phyloP scores from a whole-genome alignment of 2,113 vertebrate genomes.

The Euleptes europaea region DNA sequence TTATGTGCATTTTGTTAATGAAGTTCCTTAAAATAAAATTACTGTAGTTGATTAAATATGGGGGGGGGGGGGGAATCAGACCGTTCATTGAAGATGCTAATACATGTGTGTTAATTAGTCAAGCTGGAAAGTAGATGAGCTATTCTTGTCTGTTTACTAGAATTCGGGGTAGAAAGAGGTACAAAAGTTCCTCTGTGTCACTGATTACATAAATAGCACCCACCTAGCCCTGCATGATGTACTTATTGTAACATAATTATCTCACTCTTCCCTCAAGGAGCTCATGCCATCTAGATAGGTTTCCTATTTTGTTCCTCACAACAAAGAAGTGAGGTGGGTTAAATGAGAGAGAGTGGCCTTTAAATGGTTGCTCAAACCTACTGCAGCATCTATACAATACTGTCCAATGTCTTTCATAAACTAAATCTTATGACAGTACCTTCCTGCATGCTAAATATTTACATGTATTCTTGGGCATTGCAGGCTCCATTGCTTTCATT shows the following conservation, averaged over 20 bases:
- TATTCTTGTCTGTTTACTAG: neutral
- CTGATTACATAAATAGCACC: conserved; percentile 10
- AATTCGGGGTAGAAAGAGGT: conserved; percentile 40
- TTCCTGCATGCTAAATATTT: neutral
- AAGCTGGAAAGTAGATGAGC: conserved; percentile 38
- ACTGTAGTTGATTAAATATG: neutral
- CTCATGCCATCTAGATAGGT: neutral
- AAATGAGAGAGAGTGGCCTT: neutral
- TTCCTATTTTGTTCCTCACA: neutral
- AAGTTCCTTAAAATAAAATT: neutral
- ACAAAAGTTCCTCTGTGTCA: neutral
- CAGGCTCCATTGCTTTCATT: neutral
- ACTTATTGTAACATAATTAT: neutral
- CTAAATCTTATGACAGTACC: neutral
- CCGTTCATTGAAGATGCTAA: neutral
- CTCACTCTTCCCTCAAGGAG: neutral
- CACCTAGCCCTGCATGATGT: neutral
- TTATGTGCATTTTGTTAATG: neutral
- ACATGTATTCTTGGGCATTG: neutral
- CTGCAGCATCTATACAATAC: no score
- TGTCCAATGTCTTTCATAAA: no score
- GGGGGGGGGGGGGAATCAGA: neutral
- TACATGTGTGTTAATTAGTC: neutral
- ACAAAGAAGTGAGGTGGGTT: neutral
- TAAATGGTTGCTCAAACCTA: no score